Evolutionary conservation across 2,113 vertebrate species (phyloP).

Genomic region (Irena cyanogastra): DNA sequence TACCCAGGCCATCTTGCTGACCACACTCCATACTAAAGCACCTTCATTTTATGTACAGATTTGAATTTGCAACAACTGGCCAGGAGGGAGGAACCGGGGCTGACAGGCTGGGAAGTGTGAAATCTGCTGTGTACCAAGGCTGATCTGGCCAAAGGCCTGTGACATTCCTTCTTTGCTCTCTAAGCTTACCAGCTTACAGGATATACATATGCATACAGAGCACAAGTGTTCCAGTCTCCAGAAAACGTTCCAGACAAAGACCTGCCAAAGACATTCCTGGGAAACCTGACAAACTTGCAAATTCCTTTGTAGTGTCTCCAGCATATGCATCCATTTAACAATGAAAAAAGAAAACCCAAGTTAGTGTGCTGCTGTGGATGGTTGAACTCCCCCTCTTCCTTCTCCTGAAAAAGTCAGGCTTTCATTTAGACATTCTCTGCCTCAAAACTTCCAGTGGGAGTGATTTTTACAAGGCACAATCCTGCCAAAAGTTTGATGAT

Average conservation of each 20-base stretch:
- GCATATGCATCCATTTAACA: conserved; percentile 51
- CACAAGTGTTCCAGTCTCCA: conserved; percentile 35
- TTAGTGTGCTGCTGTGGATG: conserved; percentile 13
- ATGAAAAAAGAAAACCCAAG: neutral
- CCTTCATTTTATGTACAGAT: neutral
- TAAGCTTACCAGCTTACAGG: conserved; percentile 52
- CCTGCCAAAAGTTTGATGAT: conserved; percentile 35
- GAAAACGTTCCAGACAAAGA: conserved; percentile 65
- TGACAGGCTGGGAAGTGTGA: conserved; percentile 31
- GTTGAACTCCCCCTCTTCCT: neutral
- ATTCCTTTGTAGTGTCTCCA: conserved; percentile 56
- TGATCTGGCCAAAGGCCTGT: conserved; percentile 33
- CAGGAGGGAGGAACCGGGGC: neutral
- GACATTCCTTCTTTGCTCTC: conserved; percentile 22
- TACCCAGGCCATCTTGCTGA: neutral
- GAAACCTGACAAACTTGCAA: conserved; percentile 68
- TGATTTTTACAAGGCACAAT: conserved; percentile 13
- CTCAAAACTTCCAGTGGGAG: conserved; percentile 20
- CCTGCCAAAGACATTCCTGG: conserved; percentile 68
- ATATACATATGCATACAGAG: conserved; percentile 50
- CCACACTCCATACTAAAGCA: neutral
- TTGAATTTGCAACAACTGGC: neutral
- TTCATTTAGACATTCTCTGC: conserved; percentile 7
- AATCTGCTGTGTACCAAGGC: conserved; percentile 12
- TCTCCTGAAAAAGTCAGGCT: conserved; percentile 17